Base-by-base conservation (phyloP, 2,113 vertebrate genomes). In the Carassius auratus region DNA sequence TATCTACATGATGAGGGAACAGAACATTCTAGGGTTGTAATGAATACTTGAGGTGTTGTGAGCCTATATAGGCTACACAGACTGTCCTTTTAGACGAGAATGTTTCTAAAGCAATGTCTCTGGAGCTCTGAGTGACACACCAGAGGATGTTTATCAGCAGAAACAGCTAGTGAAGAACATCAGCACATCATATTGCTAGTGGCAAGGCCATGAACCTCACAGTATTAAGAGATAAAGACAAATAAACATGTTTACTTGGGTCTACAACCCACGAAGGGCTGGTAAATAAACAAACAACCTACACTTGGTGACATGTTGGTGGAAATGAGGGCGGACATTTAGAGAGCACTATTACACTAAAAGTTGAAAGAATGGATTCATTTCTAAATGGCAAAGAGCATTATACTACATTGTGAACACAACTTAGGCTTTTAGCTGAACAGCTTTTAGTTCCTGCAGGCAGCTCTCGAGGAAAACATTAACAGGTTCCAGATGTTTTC, bases 401-500 rank as follows among this genome's bases (percentile, higher is more conserved):
- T 57, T 38, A 13, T 76, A 0, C 23, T 55, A 15, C 48, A 76
- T 33, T 19, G 48, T 23, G 21, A 48, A 48, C 2, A 23, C 12
- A 75, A 23, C 13, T 26, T 14, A 48, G 45, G 42, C 42, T 7
- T 42, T 45, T 23, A 48, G 21, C 12, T 50, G 13, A 75, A 45
- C 42, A 15, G 36, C 42, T 38, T 14, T 50, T 48, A 75, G 3
- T 45, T 45, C 52, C 17, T 79, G 19, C 1, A 77, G 45, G 64
- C 15, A 61, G 50, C 52, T 83, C 38, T 93, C 89, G 86, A 90
- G 89, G 93, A 93, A 93, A 91, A 57, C 0, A 38, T 30, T 0
- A 5, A 1, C 7, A 84, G 80, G 8, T 90, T 90, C 88, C 79
- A 90, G 86, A 87, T 89, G 88, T 81, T n/a, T 64, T 55, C 33